Percentiles rank a stretch among this genome's conserved stretches.
Conservation (phyloP, 92 coral and sea anemone genomes). For the Hydrozoanthus gracilis region DNA sequence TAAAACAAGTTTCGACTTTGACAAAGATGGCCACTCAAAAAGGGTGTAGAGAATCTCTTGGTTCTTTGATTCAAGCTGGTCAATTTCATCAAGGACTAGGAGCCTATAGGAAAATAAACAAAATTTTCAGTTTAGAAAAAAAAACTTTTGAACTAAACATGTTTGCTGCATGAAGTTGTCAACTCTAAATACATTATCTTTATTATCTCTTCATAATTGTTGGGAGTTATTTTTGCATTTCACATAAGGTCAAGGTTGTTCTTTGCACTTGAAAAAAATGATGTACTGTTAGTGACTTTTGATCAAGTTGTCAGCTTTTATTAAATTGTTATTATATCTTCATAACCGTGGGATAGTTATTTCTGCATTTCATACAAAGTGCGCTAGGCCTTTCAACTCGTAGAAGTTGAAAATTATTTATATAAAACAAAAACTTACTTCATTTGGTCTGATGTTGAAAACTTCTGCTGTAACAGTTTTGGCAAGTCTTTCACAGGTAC, state of each 20-base stretch:
- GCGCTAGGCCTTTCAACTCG: not conserved
- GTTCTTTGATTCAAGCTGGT: slow-evolving; percentile 93
- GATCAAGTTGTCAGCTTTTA: not conserved
- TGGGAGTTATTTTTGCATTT: not conserved
- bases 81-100: slow-evolving; percentile 93
- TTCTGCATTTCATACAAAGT: not conserved
- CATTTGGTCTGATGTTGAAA: slow-evolving; percentile 75
- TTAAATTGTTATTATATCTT: not conserved
- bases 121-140: too few relatives aligned
- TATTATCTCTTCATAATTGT: not conserved
- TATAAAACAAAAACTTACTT: slow-evolving; percentile 51
- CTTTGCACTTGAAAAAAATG: not conserved
- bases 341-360: not conserved
- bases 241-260: not conserved
- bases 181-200: not conserved
- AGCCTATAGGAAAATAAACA: slow-evolving; percentile 52
- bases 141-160: too few relatives aligned
- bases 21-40: slow-evolving; percentile 98
- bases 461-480: slow-evolving; percentile 81
- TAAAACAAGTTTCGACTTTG: slow-evolving; percentile 83
- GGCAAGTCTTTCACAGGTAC: slow-evolving; percentile 77
- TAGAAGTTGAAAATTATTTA: not conserved
- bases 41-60: slow-evolving; percentile 95
- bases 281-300: not conserved
- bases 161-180: not conserved